These are phyloP conservation scores for Meiosimyza platycephala DNA, from an alignment of 2,888 invertebrate species.

Conservation along the genomic window DNA sequence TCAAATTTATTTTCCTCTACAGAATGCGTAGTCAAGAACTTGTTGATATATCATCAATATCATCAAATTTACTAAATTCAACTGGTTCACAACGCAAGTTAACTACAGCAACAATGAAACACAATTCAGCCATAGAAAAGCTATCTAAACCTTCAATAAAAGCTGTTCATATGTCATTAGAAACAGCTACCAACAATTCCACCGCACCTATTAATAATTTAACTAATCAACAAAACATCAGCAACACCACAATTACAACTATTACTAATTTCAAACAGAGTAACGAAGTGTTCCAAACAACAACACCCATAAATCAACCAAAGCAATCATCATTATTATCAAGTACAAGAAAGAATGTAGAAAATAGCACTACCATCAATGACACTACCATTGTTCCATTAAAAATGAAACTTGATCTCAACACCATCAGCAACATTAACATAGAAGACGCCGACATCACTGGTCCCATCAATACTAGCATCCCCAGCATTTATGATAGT, in stretches of 20 bases:
- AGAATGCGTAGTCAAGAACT: conserved; percentile 58
- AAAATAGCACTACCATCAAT: neutral
- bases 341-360: too few relatives aligned
- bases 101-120: neutral
- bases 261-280: neutral
- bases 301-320: conserved; percentile 7
- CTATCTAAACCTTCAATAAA: conserved; percentile 23
- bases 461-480: conserved; percentile 27
- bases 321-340: neutral
- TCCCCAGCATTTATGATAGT: conserved; percentile 36
- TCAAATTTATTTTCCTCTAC: conserved; percentile 17
- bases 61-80: neutral
- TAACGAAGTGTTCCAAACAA: neutral
- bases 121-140: conserved; percentile 20
- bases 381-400: conserved; percentile 13
- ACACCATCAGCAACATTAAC: conserved; percentile 40
- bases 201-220: neutral
- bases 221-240: too few relatives aligned
- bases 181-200: neutral
- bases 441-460: conserved; percentile 4
- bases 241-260: neutral
- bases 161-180: conserved; percentile 28
- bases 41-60: conserved; percentile 30
- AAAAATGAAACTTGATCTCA: conserved; percentile 42
- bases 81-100: conserved; percentile 18